Evolutionary conservation across 2,888 invertebrate species (phyloP).

Genomic region (Drosophila nr. fundita): DNA sequence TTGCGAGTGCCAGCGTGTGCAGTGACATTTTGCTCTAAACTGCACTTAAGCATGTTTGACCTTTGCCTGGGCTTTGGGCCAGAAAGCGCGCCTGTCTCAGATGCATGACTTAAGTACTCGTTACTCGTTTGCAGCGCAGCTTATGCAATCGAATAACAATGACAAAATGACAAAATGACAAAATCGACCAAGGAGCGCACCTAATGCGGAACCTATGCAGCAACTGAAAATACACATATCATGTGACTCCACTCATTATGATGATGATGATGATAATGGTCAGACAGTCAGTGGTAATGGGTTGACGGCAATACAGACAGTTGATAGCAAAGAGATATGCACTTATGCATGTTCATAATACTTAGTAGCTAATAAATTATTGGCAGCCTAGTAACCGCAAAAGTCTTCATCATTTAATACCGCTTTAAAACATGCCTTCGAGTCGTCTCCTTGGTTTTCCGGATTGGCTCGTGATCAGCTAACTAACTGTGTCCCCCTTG

Average conservation of each 20-base stretch:
- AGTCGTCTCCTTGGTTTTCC: constrained; percentile 60
- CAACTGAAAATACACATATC: constrained; percentile 52
- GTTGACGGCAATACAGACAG: neutral
- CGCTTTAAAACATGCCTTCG: constrained; percentile 37
- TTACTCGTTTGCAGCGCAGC: constrained; percentile 19
- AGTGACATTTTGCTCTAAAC: constrained; percentile 70
- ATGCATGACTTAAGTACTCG: constrained; percentile 52
- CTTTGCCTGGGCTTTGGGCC: constrained; percentile 54
- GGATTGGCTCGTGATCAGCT: constrained; percentile 70
- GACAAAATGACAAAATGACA: constrained; percentile 52
- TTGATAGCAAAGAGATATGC: constrained; percentile 40
- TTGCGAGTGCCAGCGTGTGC: constrained; percentile 73
- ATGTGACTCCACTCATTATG: constrained; percentile 59
- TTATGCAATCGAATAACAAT: constrained; percentile 61
- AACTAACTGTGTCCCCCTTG: constrained; percentile 30
- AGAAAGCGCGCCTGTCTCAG: constrained; percentile 35
- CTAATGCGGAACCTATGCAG: constrained; percentile 68
- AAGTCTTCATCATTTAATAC: constrained; percentile 67
- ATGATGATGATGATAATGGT: constrained; percentile 53
- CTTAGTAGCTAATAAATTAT: constrained; percentile 65
- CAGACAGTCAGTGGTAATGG: constrained; percentile 24
- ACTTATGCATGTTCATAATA: constrained; percentile 51
- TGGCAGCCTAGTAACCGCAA: constrained; percentile 74
- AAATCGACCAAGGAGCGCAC: constrained; percentile 33
- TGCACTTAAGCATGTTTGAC: constrained; percentile 75